Percentiles rank a stretch among this genome's conserved stretches.
Conservation (phyloP, 1,140 invertebrate species). For the Drosophila pseudoananassae region DNA sequence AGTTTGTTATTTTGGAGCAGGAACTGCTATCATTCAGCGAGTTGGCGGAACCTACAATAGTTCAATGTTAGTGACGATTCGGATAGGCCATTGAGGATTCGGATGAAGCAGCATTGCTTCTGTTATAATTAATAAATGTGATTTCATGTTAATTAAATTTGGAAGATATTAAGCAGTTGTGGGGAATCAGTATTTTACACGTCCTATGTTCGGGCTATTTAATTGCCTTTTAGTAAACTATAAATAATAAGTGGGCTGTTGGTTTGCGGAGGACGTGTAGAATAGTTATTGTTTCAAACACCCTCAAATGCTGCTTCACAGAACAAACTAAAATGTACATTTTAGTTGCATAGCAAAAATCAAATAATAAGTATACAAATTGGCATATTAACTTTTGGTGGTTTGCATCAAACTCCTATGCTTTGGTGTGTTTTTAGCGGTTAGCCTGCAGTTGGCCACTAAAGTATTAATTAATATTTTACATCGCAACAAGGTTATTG, state of each 20-base stretch:
- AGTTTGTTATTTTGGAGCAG: slow-evolving; percentile 81
- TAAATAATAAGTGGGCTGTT: not conserved
- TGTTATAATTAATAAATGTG: slow-evolving; percentile 4
- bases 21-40: slow-evolving; percentile 83
- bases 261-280: not conserved
- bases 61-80: slow-evolving; percentile 9
- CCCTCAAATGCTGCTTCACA: slow-evolving; percentile 67
- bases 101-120: slow-evolving; percentile 61
- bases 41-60: slow-evolving; percentile 77
- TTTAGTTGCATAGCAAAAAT: slow-evolving; percentile 21
- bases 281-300: not conserved
- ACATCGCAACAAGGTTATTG: slow-evolving; percentile 46
- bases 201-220: not conserved
- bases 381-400: slow-evolving; percentile 82
- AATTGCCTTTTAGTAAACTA: not conserved
- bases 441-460: slow-evolving; percentile 73
- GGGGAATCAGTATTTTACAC: not conserved
- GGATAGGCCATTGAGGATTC: not conserved
- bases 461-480: slow-evolving; percentile 53
- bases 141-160: not conserved
- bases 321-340: slow-evolving; percentile 51
- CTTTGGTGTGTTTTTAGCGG: slow-evolving; percentile 77
- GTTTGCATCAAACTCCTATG: slow-evolving; percentile 77
- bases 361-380: slow-evolving; percentile 49
- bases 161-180: not conserved